These are phyloP conservation scores for Belonocnema kinseyi DNA, from an alignment of 1,140 invertebrate genomes.

Conservation along the genomic window DNA sequence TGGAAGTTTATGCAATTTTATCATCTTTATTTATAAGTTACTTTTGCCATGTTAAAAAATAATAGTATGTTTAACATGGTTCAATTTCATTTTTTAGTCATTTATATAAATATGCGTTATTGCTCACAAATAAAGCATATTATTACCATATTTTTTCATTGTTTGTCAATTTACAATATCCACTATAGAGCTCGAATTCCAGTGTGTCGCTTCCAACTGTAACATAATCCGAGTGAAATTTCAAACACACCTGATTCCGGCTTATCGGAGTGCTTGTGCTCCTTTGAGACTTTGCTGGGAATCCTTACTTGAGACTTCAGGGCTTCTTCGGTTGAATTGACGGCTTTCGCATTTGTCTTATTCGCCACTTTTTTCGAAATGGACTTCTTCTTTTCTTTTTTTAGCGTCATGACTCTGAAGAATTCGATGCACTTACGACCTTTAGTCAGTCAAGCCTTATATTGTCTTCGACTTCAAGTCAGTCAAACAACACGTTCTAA, in stretches of 20 bases:
- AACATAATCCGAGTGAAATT: slow-evolving; percentile 9
- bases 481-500: neutral
- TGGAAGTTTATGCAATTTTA: too few relatives aligned
- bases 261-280: slow-evolving; percentile 24
- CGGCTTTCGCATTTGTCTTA: slow-evolving; percentile 40
- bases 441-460: neutral
- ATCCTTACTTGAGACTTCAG: slow-evolving; percentile 36
- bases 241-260: slow-evolving; percentile 36
- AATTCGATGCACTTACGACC: neutral
- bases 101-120: too few relatives aligned
- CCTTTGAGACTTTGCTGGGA: slow-evolving; percentile 41
- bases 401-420: slow-evolving; percentile 54
- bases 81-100: too few relatives aligned
- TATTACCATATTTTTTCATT: too few relatives aligned
- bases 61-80: too few relatives aligned
- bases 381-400: slow-evolving; percentile 50
- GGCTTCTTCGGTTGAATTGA: slow-evolving; percentile 34
- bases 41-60: too few relatives aligned
- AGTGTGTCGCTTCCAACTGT: neutral
- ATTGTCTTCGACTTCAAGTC: neutral
- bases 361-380: neutral
- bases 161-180: too few relatives aligned
- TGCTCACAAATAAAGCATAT: too few relatives aligned
- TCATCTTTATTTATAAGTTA: too few relatives aligned
- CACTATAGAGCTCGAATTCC: too few relatives aligned